Conservation (phyloP, 2,113 vertebrate genomes). For the Recurvirostra avosetta region DNA sequence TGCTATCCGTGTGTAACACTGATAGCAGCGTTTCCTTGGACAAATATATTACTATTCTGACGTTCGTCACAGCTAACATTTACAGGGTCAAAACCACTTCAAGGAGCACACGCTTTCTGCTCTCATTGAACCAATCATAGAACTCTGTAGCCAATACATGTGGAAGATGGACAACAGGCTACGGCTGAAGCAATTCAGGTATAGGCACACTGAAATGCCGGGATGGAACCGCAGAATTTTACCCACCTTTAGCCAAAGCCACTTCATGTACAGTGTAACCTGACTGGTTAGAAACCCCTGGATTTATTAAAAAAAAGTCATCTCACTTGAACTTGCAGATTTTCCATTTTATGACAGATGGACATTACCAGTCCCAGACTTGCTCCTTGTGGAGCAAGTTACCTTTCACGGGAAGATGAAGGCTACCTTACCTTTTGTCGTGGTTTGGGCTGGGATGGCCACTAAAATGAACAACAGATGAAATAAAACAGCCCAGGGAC, state of each 20-base stretch:
- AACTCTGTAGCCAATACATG: background rate
- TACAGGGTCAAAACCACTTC: background rate
- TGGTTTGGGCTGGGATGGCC: background rate
- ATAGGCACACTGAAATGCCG: background rate
- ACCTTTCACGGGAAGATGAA: background rate
- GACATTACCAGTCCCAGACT: fast-evolving
- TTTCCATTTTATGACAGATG: background rate
- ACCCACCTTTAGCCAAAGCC: background rate
- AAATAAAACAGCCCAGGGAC: background rate
- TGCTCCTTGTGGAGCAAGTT: background rate
- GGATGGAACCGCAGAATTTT: background rate
- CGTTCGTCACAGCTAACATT: background rate
- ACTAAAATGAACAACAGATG: background rate
- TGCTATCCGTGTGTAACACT: background rate
- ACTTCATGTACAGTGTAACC: background rate
- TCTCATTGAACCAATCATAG: fast-evolving
- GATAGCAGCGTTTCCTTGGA: background rate
- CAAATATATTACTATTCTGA: background rate
- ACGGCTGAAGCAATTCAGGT: background rate
- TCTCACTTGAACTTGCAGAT: background rate
- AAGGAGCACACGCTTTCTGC: background rate
- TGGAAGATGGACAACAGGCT: background rate
- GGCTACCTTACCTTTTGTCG: background rate
- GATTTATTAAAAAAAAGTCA: background rate
- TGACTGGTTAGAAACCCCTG: background rate